Base-by-base conservation (phyloP, 2,888 invertebrate genomes). In the Acrobasis suavella region DNA sequence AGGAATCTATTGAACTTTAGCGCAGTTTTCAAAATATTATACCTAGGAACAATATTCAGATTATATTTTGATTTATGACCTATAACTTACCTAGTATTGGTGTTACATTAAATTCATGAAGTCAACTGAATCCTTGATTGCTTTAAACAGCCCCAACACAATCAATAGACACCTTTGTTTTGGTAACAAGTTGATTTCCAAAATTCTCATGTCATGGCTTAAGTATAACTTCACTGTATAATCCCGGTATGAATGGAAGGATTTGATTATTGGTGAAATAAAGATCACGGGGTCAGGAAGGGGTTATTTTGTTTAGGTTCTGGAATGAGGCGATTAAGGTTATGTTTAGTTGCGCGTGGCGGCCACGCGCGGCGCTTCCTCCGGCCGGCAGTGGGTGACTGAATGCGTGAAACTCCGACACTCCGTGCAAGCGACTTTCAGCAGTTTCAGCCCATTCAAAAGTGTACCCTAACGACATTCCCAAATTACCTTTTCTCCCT, bases 151-250 rank as follows among this genome's bases (percentile, higher is more conserved):
- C 79, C 78, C 78, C 78, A 76, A 75, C 77, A 74, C 70, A 87
- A 89, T 89, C 89, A 75, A 87, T 88, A 80, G 74, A 85, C 82
- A 86, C 84, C 80, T 87, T 86, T 87, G 86, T 87, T 87, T 88
- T 89, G 82, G 77, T 83, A 80, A 74, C 69, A 73, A 46, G 66
- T 77, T 71, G 67, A 67, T 69, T 74, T 75, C 72, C 70, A 70
- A 70, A 80, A 77, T 69, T 72, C 66, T 64, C 61, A 63, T 69
- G 16, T 17, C 42, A 56, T 60, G 56, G 64, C 58, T 62, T 69
- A 22, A 22, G 22, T 22, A 32, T 52, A 52, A 17, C 52, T 52
- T 32, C 52, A 52, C 32, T 32, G 17, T 32, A 14, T 12, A 10
- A 52, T 37, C 22, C 7, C 14, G 32, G 17, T 32, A 32, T 52